Conservation (phyloP, 2,888 invertebrate species). For the Idaea straminata region DNA sequence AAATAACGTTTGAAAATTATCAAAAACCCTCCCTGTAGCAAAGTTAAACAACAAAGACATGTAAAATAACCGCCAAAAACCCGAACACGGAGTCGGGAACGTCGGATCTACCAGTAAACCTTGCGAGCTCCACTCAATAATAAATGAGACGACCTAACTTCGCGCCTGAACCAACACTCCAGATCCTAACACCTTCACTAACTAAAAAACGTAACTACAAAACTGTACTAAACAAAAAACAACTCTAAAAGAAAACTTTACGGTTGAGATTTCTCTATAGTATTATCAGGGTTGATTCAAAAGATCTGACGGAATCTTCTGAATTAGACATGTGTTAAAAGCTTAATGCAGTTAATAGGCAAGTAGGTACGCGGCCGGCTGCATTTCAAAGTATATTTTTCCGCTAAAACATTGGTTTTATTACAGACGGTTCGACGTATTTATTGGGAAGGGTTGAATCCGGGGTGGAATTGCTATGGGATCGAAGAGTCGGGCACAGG, state of each 20-base stretch:
- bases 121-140: slow-evolving; percentile 69
- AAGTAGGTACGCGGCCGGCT: slow-evolving; percentile 45
- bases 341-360: slow-evolving; percentile 72
- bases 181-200: slow-evolving; percentile 58
- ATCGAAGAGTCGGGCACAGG: neutral
- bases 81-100: slow-evolving; percentile 27
- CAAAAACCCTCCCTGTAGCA: slow-evolving; percentile 23
- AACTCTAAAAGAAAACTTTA: slow-evolving; percentile 27
- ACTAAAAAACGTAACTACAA: slow-evolving; percentile 49
- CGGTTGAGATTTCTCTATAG: slow-evolving; percentile 25
- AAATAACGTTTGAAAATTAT: slow-evolving; percentile 28
- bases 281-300: slow-evolving; percentile 18
- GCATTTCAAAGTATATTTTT: slow-evolving; percentile 43
- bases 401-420: slow-evolving; percentile 34
- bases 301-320: slow-evolving; percentile 45
- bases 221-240: slow-evolving; percentile 28
- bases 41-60: slow-evolving; percentile 25
- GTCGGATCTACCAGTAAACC: slow-evolving; percentile 37
- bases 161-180: slow-evolving; percentile 66
- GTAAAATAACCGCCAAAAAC: slow-evolving; percentile 28
- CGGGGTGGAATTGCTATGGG: neutral
- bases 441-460: neutral
- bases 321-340: slow-evolving; percentile 77
- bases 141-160: slow-evolving; percentile 77
- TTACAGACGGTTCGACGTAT: slow-evolving; percentile 13